Percentiles rank a stretch among this genome's conserved stretches.
Evolutionary conservation across 2,797 vertebrate genomes (phyloP).

Genomic region (Gephyroberyx darwinii): DNA sequence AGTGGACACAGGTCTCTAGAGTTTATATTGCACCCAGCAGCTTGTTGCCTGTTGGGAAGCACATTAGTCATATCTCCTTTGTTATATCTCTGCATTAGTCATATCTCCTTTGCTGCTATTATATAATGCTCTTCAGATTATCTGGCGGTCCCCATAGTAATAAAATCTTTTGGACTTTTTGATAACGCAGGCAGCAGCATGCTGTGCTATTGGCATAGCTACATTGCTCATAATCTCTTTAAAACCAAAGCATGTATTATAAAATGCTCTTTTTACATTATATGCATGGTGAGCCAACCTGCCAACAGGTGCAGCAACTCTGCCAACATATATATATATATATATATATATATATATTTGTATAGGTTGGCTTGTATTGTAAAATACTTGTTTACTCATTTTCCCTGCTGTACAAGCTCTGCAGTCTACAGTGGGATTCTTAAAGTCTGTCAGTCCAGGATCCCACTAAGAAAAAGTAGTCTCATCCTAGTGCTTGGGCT

Average conservation of each 20-base stretch:
- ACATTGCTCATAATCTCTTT: slow-evolving; percentile 44
- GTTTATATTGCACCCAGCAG: slow-evolving; percentile 27
- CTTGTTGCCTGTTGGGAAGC: slow-evolving; percentile 36
- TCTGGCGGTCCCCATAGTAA: slow-evolving; percentile 38
- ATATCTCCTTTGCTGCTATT: slow-evolving; percentile 52
- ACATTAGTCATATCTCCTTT: slow-evolving; percentile 55
- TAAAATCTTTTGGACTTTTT: slow-evolving; percentile 25
- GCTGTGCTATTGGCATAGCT: slow-evolving; percentile 13
- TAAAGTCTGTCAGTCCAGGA: too few relatives aligned
- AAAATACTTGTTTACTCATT: too few relatives aligned
- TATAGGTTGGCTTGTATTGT: neutral
- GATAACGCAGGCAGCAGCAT: slow-evolving; percentile 36
- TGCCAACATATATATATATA: neutral
- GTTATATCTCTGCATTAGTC: slow-evolving; percentile 60
- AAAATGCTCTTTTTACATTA: slow-evolving; percentile 20
- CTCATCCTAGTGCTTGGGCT: neutral
- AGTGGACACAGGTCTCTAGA: slow-evolving; percentile 30
- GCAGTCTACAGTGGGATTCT: neutral
- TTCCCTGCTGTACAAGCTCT: neutral
- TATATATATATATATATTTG: neutral
- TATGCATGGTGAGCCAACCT: slow-evolving; percentile 10
- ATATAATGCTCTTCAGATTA: slow-evolving; percentile 52
- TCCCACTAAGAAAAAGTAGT: neutral
- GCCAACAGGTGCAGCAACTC: neutral
- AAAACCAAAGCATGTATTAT: slow-evolving; percentile 46